phyloP scores from a whole-genome alignment of 2,797 vertebrate species.

The Muscicapa striata region DNA sequence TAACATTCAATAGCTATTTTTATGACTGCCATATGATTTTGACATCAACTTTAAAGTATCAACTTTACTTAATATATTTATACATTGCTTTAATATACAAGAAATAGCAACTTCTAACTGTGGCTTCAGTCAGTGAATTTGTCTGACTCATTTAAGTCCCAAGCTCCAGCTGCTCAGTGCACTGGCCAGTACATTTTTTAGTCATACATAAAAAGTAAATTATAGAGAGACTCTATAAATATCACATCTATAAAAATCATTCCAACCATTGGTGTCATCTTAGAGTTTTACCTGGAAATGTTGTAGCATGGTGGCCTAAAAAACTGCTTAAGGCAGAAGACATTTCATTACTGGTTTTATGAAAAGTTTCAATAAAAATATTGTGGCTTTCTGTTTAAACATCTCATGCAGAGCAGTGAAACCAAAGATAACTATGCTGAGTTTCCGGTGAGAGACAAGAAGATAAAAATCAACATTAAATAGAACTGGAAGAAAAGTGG shows the following conservation, averaged over 20 bases:
- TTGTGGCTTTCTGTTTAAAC: conserved; percentile 49
- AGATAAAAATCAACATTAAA: conserved; percentile 38
- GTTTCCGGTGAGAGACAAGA: neutral
- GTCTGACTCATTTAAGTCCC: neutral
- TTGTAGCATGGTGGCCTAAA: neutral
- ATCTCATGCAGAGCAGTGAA: conserved; percentile 30
- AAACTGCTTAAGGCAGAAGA: neutral
- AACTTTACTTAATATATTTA: neutral
- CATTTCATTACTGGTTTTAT: neutral
- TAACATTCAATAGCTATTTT: neutral
- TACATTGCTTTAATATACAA: neutral
- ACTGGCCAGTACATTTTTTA: neutral
- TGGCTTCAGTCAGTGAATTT: neutral
- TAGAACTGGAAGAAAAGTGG: neutral
- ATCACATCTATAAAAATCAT: neutral
- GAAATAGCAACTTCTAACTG: neutral
- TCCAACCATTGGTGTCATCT: neutral
- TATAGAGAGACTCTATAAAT: neutral
- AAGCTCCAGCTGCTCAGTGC: neutral
- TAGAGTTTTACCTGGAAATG: conserved; percentile 21
- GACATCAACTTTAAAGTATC: neutral
- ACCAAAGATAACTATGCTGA: conserved; percentile 44
- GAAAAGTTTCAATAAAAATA: conserved; percentile 46
- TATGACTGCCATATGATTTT: neutral
- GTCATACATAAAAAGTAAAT: neutral